A percentile compares a stretch with the other conserved stretches of the same genome.
Evolutionary conservation across 1,140 invertebrate genomes (phyloP).

Genomic region (Linepithema humile): DNA sequence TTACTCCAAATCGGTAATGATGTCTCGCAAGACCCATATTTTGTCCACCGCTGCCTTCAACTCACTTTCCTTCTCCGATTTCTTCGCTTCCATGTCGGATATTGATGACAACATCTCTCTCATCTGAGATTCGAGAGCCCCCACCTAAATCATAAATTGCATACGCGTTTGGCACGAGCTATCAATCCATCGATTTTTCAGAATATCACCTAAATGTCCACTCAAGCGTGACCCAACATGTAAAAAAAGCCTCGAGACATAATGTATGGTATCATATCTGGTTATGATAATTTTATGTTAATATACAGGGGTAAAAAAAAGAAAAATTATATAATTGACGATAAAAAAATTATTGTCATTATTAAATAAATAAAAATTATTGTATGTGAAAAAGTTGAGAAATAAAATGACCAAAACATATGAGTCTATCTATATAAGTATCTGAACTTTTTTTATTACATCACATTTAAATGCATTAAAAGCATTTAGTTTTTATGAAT

Average conservation of each 20-base stretch:
- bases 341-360: neutral
- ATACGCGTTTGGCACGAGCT: neutral
- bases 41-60: slow-evolving; percentile 89
- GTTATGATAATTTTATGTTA: slow-evolving; percentile 10
- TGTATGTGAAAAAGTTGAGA: neutral
- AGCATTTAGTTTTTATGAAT: neutral
- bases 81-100: slow-evolving; percentile 85
- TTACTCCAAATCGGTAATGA: slow-evolving; percentile 90
- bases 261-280: slow-evolving; percentile 1
- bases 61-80: slow-evolving; percentile 87
- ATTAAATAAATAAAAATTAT: slow-evolving; percentile 5
- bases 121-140: slow-evolving; percentile 88
- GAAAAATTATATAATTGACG: neutral
- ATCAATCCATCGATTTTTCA: slow-evolving; percentile 1
- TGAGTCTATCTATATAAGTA: slow-evolving; percentile 21
- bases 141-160: slow-evolving; percentile 84
- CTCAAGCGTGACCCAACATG: slow-evolving; percentile 51
- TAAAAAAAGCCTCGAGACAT: slow-evolving; percentile 53
- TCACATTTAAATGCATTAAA: neutral
- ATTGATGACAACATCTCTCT: slow-evolving; percentile 88
- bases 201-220: slow-evolving; percentile 34
- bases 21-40: slow-evolving; percentile 89
- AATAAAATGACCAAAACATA: slow-evolving; percentile 22
- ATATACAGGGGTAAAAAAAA: slow-evolving; percentile 45
- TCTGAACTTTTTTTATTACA: slow-evolving; percentile 29